Evolutionary conservation across 2,113 vertebrate genomes (phyloP).

Genomic region (rat (Rattus norvegicus)): DNA sequence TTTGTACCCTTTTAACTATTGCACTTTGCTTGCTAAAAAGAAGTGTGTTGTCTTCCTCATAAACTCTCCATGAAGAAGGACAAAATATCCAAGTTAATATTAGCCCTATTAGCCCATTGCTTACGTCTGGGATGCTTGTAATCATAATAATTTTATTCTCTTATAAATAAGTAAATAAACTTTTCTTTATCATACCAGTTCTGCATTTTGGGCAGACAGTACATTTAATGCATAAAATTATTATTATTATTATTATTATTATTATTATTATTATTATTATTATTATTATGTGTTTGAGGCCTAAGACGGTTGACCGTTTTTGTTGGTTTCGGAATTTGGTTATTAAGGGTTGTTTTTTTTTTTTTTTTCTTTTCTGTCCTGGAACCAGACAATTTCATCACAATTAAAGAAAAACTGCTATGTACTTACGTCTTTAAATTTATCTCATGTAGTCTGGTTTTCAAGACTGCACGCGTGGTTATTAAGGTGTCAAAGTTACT

Average conservation of each 20-base stretch:
- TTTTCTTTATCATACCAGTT: conserved; percentile 36
- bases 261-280: background rate
- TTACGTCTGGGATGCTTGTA: conserved; percentile 14
- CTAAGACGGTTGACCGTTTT: background rate
- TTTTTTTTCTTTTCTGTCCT: conserved; percentile 18
- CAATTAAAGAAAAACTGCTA: conserved; percentile 50
- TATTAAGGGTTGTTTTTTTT: background rate
- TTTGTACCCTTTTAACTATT: conserved; percentile 39
- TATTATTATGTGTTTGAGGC: background rate
- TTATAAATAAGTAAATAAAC: background rate
- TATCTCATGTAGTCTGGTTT: conserved; percentile 72
- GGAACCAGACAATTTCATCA: conserved; percentile 29
- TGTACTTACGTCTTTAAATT: conserved; percentile 51
- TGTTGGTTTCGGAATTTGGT: conserved; percentile 39
- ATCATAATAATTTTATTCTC: conserved; percentile 11
- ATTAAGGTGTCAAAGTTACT: conserved; percentile 78
- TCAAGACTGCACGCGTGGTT: conserved; percentile 69
- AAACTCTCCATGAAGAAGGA: conserved; percentile 1
- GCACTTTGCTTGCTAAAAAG: conserved; percentile 41
- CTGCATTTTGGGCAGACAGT: background rate
- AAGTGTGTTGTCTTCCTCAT: conserved; percentile 24
- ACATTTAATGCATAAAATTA: background rate
- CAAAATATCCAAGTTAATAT: conserved; percentile 21
- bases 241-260: background rate
- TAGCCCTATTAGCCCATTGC: conserved; percentile 9